Evolutionary conservation across 2,888 invertebrate species (phyloP).

Genomic region (Zelleria hepariella): DNA sequence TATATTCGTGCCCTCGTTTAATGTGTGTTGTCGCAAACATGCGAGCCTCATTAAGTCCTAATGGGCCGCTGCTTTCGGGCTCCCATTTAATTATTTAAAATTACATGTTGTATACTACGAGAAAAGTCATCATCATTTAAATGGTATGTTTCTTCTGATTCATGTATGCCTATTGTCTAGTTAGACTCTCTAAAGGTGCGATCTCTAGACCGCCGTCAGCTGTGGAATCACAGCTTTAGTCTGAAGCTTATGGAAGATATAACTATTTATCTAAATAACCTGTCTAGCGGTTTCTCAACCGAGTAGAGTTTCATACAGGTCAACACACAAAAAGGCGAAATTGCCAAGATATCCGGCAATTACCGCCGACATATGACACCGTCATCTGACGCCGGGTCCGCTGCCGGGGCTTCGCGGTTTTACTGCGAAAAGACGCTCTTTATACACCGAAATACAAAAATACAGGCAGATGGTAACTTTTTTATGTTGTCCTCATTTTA

Average conservation of each 20-base stretch:
- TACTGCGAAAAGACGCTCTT: neutral
- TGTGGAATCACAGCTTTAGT: too few relatives aligned
- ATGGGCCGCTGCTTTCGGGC: neutral
- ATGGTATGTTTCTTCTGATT: neutral
- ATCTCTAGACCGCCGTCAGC: too few relatives aligned
- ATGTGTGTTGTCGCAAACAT: neutral
- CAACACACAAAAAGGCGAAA: slow-evolving; percentile 11
- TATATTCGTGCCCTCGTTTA: neutral
- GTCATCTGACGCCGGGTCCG: neutral
- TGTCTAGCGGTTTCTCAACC: too few relatives aligned
- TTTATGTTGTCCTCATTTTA: too few relatives aligned
- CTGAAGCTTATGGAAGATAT: neutral
- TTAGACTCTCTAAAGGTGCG: too few relatives aligned
- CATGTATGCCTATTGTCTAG: neutral
- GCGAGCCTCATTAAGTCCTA: neutral
- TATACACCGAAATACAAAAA: neutral
- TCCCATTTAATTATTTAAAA: slow-evolving; percentile 15
- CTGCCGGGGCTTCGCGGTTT: neutral
- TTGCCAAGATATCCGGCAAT: slow-evolving; percentile 1
- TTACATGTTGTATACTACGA: slow-evolving; percentile 15
- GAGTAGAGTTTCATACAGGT: neutral
- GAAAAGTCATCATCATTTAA: slow-evolving; percentile 4
- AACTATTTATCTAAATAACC: neutral
- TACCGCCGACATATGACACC: neutral
- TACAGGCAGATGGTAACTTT: too few relatives aligned